phyloP scores from a whole-genome alignment of 2,113 vertebrate species.

The Columbina picui region DNA sequence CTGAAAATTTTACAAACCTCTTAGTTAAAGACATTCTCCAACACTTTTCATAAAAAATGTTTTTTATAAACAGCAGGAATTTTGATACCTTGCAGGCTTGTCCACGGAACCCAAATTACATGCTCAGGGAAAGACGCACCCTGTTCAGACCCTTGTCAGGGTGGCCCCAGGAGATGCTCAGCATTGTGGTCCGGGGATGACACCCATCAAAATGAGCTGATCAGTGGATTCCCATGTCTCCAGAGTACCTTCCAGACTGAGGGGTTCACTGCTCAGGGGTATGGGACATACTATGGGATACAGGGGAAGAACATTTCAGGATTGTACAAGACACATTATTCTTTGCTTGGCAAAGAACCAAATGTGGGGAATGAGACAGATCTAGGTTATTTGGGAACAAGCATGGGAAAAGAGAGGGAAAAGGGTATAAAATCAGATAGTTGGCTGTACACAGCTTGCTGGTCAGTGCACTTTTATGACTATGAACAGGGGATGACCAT shows the following conservation, averaged over 20 bases:
- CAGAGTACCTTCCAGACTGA: not conserved
- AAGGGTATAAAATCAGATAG: not conserved
- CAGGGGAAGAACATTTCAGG: not conserved
- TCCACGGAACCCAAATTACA: not conserved
- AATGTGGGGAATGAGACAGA: not conserved
- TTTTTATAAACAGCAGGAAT: not conserved
- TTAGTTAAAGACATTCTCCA: not conserved
- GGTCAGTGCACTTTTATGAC: not conserved
- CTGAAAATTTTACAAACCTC: not conserved
- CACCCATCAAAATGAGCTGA: not conserved
- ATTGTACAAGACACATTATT: not conserved
- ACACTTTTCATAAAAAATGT: not conserved
- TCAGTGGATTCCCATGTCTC: not conserved
- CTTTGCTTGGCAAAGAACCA: not conserved
- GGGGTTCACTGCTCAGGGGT: not conserved
- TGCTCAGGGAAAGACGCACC: not conserved
- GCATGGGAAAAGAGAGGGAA: not conserved
- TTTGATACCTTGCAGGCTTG: not conserved
- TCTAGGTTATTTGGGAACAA: not conserved
- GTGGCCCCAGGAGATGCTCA: not conserved
- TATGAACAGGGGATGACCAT: accelerated
- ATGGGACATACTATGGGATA: not conserved
- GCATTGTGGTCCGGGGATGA: not conserved
- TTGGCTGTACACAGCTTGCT: not conserved
- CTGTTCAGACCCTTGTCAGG: not conserved